Evolutionary conservation across 1,140 invertebrate species (phyloP).

Genomic region (Pogonomyrmex barbatus): DNA sequence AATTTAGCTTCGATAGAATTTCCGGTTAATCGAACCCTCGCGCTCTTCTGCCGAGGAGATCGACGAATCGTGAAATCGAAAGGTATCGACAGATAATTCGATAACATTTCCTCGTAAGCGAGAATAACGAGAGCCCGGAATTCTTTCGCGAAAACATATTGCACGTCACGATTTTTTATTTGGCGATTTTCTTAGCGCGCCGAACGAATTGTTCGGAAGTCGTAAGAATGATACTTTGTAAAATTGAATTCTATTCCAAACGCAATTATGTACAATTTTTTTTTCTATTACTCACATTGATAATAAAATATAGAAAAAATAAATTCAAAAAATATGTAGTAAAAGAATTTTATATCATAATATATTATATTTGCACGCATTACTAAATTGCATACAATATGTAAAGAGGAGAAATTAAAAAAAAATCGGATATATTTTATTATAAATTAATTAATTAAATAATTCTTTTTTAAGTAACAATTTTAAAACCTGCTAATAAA

Average conservation of each 20-base stretch:
- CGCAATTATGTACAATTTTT: neutral
- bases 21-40: constrained; percentile 66
- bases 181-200: too few species aligned
- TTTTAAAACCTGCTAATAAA: neutral
- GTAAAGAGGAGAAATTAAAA: too few species aligned
- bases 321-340: neutral
- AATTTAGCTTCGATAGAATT: constrained; percentile 63
- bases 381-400: neutral
- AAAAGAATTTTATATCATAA: neutral
- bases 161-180: neutral
- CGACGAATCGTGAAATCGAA: constrained; percentile 70
- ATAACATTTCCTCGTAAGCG: constrained; percentile 41
- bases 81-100: constrained; percentile 63
- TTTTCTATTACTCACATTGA: neutral
- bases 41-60: constrained; percentile 66
- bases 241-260: neutral
- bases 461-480: neutral
- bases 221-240: neutral
- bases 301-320: neutral
- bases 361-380: neutral
- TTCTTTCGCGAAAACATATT: neutral
- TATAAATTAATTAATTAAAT: constrained; percentile 11
- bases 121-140: constrained; percentile 40
- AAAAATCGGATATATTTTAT: neutral
- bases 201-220: constrained; percentile 8